These are phyloP conservation scores for Anthophora plumipes DNA, from an alignment of 2,888 invertebrate species.

Conservation along the genomic window DNA sequence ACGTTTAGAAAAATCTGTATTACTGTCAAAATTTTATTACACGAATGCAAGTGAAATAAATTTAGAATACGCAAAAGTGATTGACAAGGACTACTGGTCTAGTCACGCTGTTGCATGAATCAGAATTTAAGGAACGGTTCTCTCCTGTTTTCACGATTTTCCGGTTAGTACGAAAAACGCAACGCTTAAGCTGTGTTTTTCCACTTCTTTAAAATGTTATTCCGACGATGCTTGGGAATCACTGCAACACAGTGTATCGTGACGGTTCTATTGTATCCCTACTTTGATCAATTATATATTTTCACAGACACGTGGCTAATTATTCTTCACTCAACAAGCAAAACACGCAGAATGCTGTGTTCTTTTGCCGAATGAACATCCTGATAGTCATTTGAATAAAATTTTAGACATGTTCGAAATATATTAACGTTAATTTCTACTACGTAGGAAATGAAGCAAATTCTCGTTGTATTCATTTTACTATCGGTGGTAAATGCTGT, in stretches of 20 bases:
- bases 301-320: background rate
- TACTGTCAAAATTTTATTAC: too few species aligned
- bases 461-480: constrained; percentile 20
- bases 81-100: too few species aligned
- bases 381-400: background rate
- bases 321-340: background rate
- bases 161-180: background rate
- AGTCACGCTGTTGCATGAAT: background rate
- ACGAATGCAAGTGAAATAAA: too few species aligned
- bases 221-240: background rate
- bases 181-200: background rate
- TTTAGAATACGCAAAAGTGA: background rate
- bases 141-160: background rate
- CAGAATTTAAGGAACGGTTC: constrained; percentile 1
- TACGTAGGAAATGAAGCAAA: constrained; percentile 24
- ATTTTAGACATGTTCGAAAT: background rate
- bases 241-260: background rate
- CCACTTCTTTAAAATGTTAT: background rate
- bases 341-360: background rate
- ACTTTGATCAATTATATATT: background rate
- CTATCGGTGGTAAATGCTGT: background rate
- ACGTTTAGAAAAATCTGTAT: too few species aligned
- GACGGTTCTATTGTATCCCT: background rate
- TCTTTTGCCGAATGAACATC: background rate
- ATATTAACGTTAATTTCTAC: background rate